Base-by-base conservation (phyloP, 2,888 invertebrate genomes). In the Syritta pipiens region DNA sequence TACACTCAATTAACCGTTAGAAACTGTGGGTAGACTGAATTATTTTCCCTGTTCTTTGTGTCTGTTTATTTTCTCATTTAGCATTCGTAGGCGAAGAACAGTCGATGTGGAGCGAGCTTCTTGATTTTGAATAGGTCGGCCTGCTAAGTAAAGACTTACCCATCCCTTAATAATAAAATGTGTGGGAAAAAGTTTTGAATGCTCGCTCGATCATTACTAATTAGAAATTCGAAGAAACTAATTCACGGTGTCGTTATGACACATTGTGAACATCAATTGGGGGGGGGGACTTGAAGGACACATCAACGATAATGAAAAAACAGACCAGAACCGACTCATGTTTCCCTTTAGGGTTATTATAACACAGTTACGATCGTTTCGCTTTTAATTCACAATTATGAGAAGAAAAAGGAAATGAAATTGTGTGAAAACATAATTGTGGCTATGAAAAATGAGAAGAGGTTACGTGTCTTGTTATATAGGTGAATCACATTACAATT, bases 1-100 rank as follows among this genome's bases (percentile, higher is more conserved):
- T 67, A 79, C 67, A 67, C 71, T 65, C 48, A 79, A 72, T 72
- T 68, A 79, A 46, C 79, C 74, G 57, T 74, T 79, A 68, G 79
- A 68, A 55, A 60, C 59, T 49, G 63, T 65, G 57, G 68, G 28
- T 51, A 55, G 60, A 55, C 22, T 76, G 12, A 48, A 67, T 20
- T 53, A 10, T 40, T 10, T 26, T 40, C 6, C 26, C 1, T 48
- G 40, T 9, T 4, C 7, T 14, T 10, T 14, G 19, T 63, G 6
- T 44, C 28, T 49, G 32, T 12, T 17, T 17, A 17, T 7, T 17
- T 3, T 37, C 19, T 14, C 14, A 4, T n/a, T 17, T 17, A 17
- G 14, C 9, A 10, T 10, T 10, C n/a, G 37, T 3, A 3, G 7
- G 7, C 37, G 0, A n/a, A n/a, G 22, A 12, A 7, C 12, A 3